Base-by-base conservation (phyloP, 92 coral and sea anemone genomes). In the Palythoa grandiflora region DNA sequence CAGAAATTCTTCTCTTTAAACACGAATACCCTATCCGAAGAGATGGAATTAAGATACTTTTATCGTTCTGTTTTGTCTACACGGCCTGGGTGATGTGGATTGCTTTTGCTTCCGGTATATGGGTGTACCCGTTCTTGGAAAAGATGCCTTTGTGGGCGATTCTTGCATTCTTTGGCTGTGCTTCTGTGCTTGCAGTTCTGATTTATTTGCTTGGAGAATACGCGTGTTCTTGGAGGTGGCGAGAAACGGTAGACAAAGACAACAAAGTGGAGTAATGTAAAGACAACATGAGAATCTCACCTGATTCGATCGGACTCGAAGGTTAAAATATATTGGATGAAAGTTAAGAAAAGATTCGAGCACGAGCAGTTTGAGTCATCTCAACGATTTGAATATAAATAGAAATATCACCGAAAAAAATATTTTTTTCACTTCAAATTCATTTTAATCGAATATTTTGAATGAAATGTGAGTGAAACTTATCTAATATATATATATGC, bases 51-150 rank as follows among this genome's bases (percentile, higher is more conserved):
- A 68, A 88, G 61, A 87, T 90, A 14, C 79, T 93, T 14, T 71
- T 95, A 73, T 89, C 89, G n/a, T 89, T 94, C 75, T 95, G 88
- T 17, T 71, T 78, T 8, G 54, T 86, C 20, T 97, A 97, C 87
- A 78, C 89, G 13, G 90, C 87, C 12, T 97, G 99, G 99, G 87
- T 97, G 16, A 85, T 97, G 77, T 93, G 95, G 92, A 87, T 97
- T 60, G 99, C 98, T 0, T 90, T 83, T 57, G 89, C 87, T 6
- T 91, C 96, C 3, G 92, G 93, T 21, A 88, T 93, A 44, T 97
- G 99, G 99, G 99, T 97, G 72, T 97, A 97, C 88, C 99, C 99
- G 13, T 94, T 97, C 79, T 19, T 97, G 77, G 92, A 81, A 83
- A 93, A 93, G 73, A 93, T 97, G 97, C 73, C 90, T 13, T 38